These are phyloP conservation scores for Pluvianellus socialis DNA, from an alignment of 2,113 vertebrate species.

Conservation along the genomic window DNA sequence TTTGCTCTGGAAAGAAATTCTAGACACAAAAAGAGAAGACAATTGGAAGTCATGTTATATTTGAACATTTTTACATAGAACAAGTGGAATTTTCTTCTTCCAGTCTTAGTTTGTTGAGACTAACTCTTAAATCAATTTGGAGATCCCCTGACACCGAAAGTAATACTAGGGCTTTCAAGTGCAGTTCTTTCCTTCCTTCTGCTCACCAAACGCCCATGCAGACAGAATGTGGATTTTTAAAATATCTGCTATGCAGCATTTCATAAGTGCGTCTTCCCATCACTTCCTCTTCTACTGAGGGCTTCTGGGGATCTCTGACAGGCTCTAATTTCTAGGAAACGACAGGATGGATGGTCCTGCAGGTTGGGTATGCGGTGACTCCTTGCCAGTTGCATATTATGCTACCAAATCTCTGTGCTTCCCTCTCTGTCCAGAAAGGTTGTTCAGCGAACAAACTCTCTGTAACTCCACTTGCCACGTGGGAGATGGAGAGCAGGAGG, in stretches of 20 bases:
- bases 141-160: background rate
- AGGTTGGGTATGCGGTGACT: background rate
- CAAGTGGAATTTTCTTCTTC: background rate
- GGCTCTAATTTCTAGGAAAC: background rate
- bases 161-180: background rate
- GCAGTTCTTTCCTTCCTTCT: background rate
- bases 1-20: constrained; percentile 98
- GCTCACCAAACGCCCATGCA: background rate
- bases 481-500: background rate
- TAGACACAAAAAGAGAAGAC: constrained; percentile 52
- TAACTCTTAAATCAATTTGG: background rate
- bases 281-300: background rate
- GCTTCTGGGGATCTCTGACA: background rate
- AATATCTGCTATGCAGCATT: background rate
- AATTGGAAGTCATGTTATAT: background rate
- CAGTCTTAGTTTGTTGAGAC: background rate
- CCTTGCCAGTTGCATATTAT: background rate
- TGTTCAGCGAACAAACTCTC: background rate
- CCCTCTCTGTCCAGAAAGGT: background rate
- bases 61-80: background rate
- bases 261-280: background rate
- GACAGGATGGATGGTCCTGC: background rate
- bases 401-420: background rate
- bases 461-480: background rate
- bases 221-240: constrained; percentile 9